Percentiles rank a stretch among this genome's conserved stretches.
Conservation (phyloP, 2,888 invertebrate genomes). For the Protophormia terraenovae region DNA sequence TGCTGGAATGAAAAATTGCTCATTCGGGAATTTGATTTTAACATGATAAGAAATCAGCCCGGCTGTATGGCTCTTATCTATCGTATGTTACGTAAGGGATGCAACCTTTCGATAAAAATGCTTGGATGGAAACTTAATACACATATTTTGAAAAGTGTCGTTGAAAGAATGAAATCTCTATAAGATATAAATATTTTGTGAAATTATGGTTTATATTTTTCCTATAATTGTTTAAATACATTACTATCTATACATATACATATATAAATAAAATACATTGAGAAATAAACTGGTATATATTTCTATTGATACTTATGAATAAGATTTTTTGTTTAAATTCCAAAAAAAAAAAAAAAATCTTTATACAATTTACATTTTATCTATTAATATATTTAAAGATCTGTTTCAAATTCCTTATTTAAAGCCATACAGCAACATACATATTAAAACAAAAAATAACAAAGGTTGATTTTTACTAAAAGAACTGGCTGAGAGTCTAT, state of each 20-base stretch:
- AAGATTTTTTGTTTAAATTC: no score
- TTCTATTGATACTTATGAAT: no score
- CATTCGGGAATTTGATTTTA: constrained; percentile 80
- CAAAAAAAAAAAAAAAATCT: no score
- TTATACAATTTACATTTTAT: no score
- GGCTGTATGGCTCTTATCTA: constrained; percentile 12
- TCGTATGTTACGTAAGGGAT: constrained; percentile 45
- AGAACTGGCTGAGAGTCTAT: not conserved
- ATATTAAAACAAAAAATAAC: not conserved
- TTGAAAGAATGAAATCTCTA: constrained; percentile 17
- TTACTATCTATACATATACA: no score
- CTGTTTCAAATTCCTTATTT: not conserved
- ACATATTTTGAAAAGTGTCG: not conserved
- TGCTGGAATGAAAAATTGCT: constrained; percentile 79
- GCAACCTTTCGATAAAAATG: constrained; percentile 32
- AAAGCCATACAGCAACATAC: not conserved
- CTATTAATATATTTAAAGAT: not conserved
- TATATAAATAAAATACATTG: no score
- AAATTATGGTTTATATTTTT: not conserved
- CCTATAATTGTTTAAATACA: no score
- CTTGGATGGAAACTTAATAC: not conserved
- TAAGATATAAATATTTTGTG: no score
- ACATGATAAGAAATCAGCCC: constrained; percentile 75
- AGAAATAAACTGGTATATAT: no score
- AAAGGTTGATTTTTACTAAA: not conserved